phyloP scores from a whole-genome alignment of 2,888 invertebrate genomes.

The Leistus spinibarbis region DNA sequence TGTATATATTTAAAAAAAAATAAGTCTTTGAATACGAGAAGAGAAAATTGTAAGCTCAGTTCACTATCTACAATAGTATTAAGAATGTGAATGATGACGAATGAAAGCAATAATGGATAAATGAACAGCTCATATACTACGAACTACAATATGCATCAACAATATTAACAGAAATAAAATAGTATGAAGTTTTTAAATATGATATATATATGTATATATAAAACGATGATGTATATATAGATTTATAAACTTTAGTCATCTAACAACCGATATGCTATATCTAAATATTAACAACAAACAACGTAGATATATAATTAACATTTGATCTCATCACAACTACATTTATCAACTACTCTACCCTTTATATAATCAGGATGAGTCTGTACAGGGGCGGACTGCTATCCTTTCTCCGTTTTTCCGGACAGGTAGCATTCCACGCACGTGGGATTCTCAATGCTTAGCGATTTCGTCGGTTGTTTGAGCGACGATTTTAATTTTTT shows the following conservation, averaged over 20 bases:
- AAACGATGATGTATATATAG: constrained; percentile 30
- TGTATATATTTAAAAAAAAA: constrained; percentile 2
- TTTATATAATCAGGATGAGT: constrained; percentile 39
- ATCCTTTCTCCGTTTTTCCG: constrained; percentile 60
- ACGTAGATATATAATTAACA: constrained; percentile 45
- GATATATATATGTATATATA: constrained; percentile 18
- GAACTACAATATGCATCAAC: constrained; percentile 8
- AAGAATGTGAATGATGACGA: constrained; percentile 11
- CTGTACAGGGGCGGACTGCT: constrained; percentile 48
- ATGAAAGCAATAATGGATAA: constrained; percentile 20
- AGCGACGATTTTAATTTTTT: constrained; percentile 50
- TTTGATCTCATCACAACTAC: constrained; percentile 51
- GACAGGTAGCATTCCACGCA: constrained; percentile 77
- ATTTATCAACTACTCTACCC: constrained; percentile 44
- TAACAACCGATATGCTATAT: constrained; percentile 40
- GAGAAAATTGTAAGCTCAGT: constrained; percentile 25
- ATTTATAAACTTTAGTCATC: constrained; percentile 35
- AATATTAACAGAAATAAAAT: constrained; percentile 12
- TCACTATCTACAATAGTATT: constrained; percentile 21
- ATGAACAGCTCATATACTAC: constrained; percentile 5
- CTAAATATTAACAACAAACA: constrained; percentile 35
- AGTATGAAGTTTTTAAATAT: constrained; percentile 15
- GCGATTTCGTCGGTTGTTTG: constrained; percentile 58
- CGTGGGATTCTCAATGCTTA: constrained; percentile 71
- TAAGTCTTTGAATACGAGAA: constrained; percentile 31